Evolutionary conservation across 2,797 vertebrate species (phyloP).

Genomic region (Vultur gryphus): DNA sequence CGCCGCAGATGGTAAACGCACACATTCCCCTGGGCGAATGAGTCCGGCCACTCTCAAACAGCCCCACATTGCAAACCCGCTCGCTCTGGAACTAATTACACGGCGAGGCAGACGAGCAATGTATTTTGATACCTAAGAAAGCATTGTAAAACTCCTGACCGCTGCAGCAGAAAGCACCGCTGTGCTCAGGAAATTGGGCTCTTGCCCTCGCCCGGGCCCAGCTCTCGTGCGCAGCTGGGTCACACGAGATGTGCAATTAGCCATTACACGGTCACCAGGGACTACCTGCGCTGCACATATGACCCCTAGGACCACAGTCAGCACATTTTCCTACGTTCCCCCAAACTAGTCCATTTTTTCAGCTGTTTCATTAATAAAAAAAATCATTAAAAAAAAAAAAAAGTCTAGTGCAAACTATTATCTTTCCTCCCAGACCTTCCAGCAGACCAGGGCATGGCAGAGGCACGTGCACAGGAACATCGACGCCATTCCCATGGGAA

Average conservation of each 20-base stretch:
- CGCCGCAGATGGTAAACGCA: accelerated
- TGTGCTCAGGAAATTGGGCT: constrained; percentile 46
- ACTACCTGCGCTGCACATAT: not conserved
- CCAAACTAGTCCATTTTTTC: accelerated
- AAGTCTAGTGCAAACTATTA: not conserved
- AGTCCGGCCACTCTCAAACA: accelerated
- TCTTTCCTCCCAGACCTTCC: not conserved
- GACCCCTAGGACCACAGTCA: not conserved
- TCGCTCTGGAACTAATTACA: constrained; percentile 33
- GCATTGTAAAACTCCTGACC: not conserved
- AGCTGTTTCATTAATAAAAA: not conserved
- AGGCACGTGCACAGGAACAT: not conserved
- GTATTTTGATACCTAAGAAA: not conserved
- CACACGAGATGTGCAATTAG: not conserved
- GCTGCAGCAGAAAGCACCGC: not conserved
- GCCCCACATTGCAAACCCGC: accelerated
- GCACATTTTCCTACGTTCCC: accelerated
- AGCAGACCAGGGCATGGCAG: not conserved
- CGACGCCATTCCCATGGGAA: not conserved
- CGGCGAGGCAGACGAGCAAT: not conserved
- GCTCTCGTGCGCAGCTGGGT: not conserved
- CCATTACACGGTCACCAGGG: not conserved
- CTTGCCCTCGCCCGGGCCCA: not conserved
- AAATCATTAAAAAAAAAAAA: not conserved
- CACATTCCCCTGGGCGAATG: accelerated